A percentile compares a stretch with the other conserved stretches of the same genome.
These are phyloP conservation scores for Timandra comae DNA, from an alignment of 2,888 invertebrate genomes.

Conservation along the genomic window DNA sequence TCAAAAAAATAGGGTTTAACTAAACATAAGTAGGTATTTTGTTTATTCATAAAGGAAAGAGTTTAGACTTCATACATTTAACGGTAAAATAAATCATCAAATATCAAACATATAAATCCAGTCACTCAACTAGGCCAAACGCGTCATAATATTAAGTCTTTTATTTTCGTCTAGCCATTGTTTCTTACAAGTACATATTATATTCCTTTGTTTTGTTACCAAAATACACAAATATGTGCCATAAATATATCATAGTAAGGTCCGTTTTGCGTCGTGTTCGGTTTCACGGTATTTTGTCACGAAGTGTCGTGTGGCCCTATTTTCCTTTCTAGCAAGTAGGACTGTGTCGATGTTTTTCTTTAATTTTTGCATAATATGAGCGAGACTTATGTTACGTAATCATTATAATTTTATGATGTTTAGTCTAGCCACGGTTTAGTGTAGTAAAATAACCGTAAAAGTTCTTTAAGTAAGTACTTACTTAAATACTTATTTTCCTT, in stretches of 20 bases:
- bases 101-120: no score
- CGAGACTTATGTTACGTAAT: slow-evolving; percentile 6
- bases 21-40: no score
- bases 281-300: slow-evolving; percentile 56
- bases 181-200: slow-evolving; percentile 34
- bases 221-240: slow-evolving; percentile 23
- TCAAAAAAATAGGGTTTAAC: no score
- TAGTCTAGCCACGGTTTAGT: slow-evolving; percentile 2
- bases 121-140: slow-evolving; percentile 35
- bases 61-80: no score
- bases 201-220: slow-evolving; percentile 24
- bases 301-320: slow-evolving; percentile 62
- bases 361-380: slow-evolving; percentile 15
- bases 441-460: no score
- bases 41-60: no score
- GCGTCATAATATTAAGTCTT: slow-evolving; percentile 41
- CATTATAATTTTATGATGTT: slow-evolving; percentile 9
- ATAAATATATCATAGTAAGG: slow-evolving; percentile 23
- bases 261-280: slow-evolving; percentile 16
- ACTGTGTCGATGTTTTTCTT: slow-evolving; percentile 12
- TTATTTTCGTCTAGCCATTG: slow-evolving; percentile 48
- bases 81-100: no score
- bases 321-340: slow-evolving; percentile 34
- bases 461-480: background rate
- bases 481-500: no score